These are phyloP conservation scores for Scelioninae gen. 1 DNA, from an alignment of 2,888 invertebrate genomes.

Conservation along the genomic window DNA sequence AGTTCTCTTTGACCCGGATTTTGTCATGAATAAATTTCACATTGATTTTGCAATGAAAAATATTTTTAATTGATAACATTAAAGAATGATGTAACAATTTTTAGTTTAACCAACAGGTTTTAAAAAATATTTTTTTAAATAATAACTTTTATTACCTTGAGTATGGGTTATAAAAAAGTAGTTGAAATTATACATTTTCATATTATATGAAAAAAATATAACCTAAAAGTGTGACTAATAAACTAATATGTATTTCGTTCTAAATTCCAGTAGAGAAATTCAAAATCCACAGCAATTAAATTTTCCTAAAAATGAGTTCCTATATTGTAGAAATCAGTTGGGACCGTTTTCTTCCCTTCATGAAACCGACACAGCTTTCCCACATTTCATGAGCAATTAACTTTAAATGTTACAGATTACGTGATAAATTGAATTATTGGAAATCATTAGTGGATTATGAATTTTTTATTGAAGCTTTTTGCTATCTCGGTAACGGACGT, in stretches of 20 bases:
- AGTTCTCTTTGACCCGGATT: conserved; percentile 17
- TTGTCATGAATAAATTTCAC: background rate
- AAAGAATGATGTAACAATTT: no score
- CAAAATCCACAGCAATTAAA: conserved; percentile 32
- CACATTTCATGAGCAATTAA: conserved; percentile 66
- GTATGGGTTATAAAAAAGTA: no score
- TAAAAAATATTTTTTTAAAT: no score
- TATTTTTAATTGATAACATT: no score
- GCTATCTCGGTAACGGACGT: conserved; percentile 1
- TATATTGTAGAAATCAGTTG: conserved; percentile 30
- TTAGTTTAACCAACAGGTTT: no score
- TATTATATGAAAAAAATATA: no score
- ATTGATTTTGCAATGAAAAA: no score
- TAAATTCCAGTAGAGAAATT: conserved; percentile 39
- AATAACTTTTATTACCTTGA: no score
- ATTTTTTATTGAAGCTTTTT: conserved; percentile 36
- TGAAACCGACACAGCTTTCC: conserved; percentile 46
- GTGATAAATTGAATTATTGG: conserved; percentile 64
- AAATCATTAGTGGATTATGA: conserved; percentile 41
- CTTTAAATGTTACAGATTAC: conserved; percentile 36
- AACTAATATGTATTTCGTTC: conserved; percentile 16
- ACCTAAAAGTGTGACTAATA: conserved; percentile 17
- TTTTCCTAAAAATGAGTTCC: conserved; percentile 36
- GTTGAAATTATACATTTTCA: no score
- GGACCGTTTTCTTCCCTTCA: conserved; percentile 31